Percentiles rank a stretch among this genome's conserved stretches.
Conservation (phyloP, 2,888 invertebrate genomes). For the Ctenicera cuprea region DNA sequence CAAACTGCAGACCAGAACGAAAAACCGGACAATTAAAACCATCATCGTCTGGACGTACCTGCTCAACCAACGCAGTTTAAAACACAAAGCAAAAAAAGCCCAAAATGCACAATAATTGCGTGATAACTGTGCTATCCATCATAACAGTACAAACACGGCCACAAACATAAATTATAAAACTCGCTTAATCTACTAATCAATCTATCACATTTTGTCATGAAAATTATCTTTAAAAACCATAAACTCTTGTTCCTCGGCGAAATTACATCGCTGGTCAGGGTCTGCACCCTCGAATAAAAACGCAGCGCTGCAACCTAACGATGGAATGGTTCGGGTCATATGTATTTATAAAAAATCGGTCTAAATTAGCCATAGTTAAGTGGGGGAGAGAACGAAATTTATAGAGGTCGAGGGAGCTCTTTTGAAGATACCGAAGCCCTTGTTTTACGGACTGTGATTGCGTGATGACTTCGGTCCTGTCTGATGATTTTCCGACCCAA, state of each 20-base stretch:
- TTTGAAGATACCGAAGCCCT: conserved; percentile 63
- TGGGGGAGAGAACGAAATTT: conserved; percentile 60
- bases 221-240: conserved; percentile 66
- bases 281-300: conserved; percentile 43
- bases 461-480: conserved; percentile 57
- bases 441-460: conserved; percentile 57
- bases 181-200: conserved; percentile 67
- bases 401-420: conserved; percentile 59
- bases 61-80: conserved; percentile 33
- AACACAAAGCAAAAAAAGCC: conserved; percentile 39
- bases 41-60: conserved; percentile 50
- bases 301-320: conserved; percentile 55
- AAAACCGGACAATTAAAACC: conserved; percentile 53
- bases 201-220: conserved; percentile 70
- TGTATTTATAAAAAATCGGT: conserved; percentile 61
- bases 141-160: conserved; percentile 64
- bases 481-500: conserved; percentile 49
- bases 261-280: conserved; percentile 56
- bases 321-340: conserved; percentile 56
- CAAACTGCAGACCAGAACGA: conserved; percentile 51
- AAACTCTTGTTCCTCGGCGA: conserved; percentile 58
- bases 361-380: conserved; percentile 66
- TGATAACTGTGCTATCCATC: conserved; percentile 67
- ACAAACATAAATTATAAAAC: conserved; percentile 63
- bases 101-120: conserved; percentile 62